Conservation (phyloP, 2,797 vertebrate genomes). For the Florisuga fusca region DNA sequence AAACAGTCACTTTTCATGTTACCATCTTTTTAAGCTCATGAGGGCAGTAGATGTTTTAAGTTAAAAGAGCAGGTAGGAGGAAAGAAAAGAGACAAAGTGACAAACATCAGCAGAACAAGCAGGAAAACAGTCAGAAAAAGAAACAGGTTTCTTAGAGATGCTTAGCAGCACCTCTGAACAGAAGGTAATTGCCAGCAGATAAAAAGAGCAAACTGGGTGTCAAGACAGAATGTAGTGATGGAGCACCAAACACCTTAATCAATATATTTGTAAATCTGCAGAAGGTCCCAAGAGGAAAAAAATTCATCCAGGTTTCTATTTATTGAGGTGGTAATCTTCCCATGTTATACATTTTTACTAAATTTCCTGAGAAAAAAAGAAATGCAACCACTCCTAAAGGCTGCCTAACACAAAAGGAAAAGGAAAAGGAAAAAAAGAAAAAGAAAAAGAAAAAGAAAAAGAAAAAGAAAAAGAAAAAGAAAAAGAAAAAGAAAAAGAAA, state of each 20-base stretch:
- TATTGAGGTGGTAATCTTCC: conserved; percentile 11
- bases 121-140: not conserved
- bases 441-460: no score
- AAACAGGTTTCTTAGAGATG: not conserved
- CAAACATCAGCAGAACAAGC: not conserved
- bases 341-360: not conserved
- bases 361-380: conserved; percentile 17
- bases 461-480: no score
- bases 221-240: conserved; percentile 13
- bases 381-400: not conserved
- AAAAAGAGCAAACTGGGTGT: conserved; percentile 4
- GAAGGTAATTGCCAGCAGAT: conserved; percentile 9
- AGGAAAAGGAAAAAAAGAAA: no score
- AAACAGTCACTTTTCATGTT: not conserved
- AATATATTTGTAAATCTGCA: conserved; percentile 49
- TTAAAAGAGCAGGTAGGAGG: not conserved
- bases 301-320: not conserved
- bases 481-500: no score
- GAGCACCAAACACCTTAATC: not conserved
- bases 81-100: not conserved
- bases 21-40: not conserved
- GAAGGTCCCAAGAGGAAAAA: not conserved
- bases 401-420: not conserved
- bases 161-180: not conserved
- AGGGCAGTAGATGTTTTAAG: not conserved